Base-by-base conservation (phyloP, 2,888 invertebrate genomes). In the Blomia tropicalis region DNA sequence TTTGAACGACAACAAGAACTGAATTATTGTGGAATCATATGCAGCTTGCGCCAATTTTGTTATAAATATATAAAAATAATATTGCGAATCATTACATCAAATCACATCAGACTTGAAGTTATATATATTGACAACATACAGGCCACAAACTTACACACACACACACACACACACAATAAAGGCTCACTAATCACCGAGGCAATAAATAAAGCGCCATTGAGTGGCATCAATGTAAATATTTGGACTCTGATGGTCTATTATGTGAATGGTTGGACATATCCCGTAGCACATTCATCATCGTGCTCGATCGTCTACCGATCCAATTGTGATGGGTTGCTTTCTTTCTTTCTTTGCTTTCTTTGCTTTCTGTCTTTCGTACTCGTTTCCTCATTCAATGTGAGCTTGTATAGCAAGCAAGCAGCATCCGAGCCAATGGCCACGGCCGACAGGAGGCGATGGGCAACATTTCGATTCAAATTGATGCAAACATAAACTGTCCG, bases 401-500 rank as follows among this genome's bases (percentile, higher is more conserved):
- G 36, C 7, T 36, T 17, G 36, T 11, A 36, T 36, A 7, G 36
- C 7, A 11, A 19, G 7, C 11, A 7, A 11, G 11, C 7, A 14
- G 51, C 51, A 11, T 7, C 51, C 51, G 23, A 47, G 51, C 7
- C 51, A 47, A n/a, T 11, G 7, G 7, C 7, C 7, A 11, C 27
- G 51, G 51, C 11, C 51, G n/a, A 47, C 11, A 19, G 7, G 27
- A 47, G 5, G 27, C 51, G 51, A 47, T 27, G 22, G 51, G 7
- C 51, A 47, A 47, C 51, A 14, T 27, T 19, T 47, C 17, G 36
- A 17, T 17, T 36, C 36, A 11, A 47, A 47, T 47, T 47, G 51
- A 47, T n/a, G 51, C 51, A 11, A 47, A 47, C 51, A 47, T 47
- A 47, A 47, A 47, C 51, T 47, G 51, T 47, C 51, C 51, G 51